phyloP scores from a whole-genome alignment of 2,888 invertebrate species.

The Apodemia duryi region DNA sequence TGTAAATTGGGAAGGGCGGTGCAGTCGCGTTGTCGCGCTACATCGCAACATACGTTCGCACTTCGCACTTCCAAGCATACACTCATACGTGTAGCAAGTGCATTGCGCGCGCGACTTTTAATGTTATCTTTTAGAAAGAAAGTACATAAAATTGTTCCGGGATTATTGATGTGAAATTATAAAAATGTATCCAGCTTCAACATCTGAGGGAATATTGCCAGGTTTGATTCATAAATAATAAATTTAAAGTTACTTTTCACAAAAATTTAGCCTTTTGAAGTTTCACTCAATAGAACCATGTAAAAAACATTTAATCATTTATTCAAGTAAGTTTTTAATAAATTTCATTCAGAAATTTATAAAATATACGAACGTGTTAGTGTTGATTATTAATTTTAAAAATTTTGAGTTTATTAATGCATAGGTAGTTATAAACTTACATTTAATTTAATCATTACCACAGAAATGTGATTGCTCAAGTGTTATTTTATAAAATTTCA shows the following conservation, averaged over 20 bases:
- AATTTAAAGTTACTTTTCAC: background rate
- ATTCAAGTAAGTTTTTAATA: background rate
- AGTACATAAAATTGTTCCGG: background rate
- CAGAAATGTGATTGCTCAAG: too few relatives aligned
- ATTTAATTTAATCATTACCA: too few relatives aligned
- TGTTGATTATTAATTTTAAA: background rate
- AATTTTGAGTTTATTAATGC: too few relatives aligned
- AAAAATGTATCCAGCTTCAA: slow-evolving; percentile 67
- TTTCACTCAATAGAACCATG: background rate
- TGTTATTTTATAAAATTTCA: too few relatives aligned
- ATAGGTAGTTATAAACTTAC: too few relatives aligned
- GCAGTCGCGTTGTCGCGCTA: slow-evolving; percentile 56
- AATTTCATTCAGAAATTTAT: background rate
- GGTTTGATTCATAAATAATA: slow-evolving; percentile 40
- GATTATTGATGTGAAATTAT: slow-evolving; percentile 16
- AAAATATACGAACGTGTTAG: background rate
- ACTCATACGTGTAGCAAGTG: slow-evolving; percentile 36
- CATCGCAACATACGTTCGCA: slow-evolving; percentile 44
- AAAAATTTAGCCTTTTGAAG: background rate
- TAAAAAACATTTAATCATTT: background rate
- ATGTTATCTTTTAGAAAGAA: background rate
- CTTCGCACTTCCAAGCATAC: slow-evolving; percentile 37
- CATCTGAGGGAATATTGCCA: slow-evolving; percentile 60
- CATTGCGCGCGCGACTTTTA: slow-evolving; percentile 33
- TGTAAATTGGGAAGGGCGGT: slow-evolving; percentile 75